A percentile compares a stretch with the other conserved stretches of the same genome.
These are phyloP conservation scores for Papilio protenor DNA, from an alignment of 2,888 invertebrate genomes.

Conservation along the genomic window DNA sequence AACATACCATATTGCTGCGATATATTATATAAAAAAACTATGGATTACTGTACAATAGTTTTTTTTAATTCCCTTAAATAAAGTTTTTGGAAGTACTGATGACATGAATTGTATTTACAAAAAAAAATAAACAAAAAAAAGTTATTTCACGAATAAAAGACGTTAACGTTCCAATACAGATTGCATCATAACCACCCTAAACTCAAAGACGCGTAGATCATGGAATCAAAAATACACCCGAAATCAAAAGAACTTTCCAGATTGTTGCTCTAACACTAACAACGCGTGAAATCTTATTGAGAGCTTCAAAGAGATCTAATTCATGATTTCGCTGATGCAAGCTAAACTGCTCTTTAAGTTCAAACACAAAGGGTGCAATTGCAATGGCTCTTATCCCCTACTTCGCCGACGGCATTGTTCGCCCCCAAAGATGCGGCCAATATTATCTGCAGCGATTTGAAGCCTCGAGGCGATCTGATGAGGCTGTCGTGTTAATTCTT, in stretches of 20 bases:
- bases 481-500: constrained; percentile 57
- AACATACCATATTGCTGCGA: constrained; percentile 9
- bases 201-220: constrained; percentile 71
- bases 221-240: constrained; percentile 81
- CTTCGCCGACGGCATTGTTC: constrained; percentile 53
- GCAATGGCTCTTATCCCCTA: constrained; percentile 44
- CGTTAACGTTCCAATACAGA: constrained; percentile 14
- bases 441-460: constrained; percentile 55
- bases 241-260: constrained; percentile 79
- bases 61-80: no score
- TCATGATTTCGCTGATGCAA: constrained; percentile 49
- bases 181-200: constrained; percentile 53
- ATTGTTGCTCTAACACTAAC: constrained; percentile 80
- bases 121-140: constrained; percentile 56
- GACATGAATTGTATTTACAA: no score
- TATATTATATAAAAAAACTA: constrained; percentile 26
- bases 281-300: constrained; percentile 82
- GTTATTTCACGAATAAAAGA: constrained; percentile 52
- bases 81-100: no score
- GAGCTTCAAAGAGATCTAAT: constrained; percentile 78
- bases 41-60: neutral
- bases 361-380: constrained; percentile 48
- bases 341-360: constrained; percentile 45
- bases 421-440: constrained; percentile 55
- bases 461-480: constrained; percentile 52